Conservation (phyloP, 2,113 vertebrate species). For the Xiphophorus maculatus region DNA sequence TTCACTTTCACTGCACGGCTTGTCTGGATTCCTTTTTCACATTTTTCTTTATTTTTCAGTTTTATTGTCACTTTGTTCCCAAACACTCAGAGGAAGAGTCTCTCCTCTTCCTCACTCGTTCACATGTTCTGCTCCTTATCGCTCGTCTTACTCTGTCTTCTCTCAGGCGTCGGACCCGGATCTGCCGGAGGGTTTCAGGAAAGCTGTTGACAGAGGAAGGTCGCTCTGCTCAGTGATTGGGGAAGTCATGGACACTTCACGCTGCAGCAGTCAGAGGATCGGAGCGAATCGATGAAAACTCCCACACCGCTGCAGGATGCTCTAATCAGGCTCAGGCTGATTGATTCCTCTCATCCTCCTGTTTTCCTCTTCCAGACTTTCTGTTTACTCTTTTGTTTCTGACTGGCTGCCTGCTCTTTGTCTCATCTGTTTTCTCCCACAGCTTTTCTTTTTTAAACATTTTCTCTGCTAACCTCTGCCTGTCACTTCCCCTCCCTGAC, state of each 20-base stretch:
- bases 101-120: not conserved
- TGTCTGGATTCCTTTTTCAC: too few relatives aligned
- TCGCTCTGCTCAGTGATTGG: slow-evolving; percentile 48
- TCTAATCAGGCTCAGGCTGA: slow-evolving; percentile 57
- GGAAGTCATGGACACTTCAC: slow-evolving; percentile 51
- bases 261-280: slow-evolving; percentile 44
- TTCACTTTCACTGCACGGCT: not conserved
- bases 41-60: not conserved
- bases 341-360: slow-evolving; percentile 47
- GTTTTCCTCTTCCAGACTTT: slow-evolving; percentile 18
- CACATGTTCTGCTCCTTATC: not conserved
- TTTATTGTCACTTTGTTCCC: not conserved
- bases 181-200: too few relatives aligned
- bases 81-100: not conserved
- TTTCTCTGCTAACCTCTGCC: slow-evolving; percentile 18
- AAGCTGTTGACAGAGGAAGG: not conserved
- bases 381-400: slow-evolving; percentile 39
- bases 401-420: slow-evolving; percentile 32
- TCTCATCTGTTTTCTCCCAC: slow-evolving; percentile 38
- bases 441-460: slow-evolving; percentile 21
- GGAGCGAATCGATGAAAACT: slow-evolving; percentile 43
- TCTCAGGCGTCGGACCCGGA: too few relatives aligned
- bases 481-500: slow-evolving; percentile 25
- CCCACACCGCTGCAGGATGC: slow-evolving; percentile 46
- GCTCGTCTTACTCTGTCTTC: not conserved